phyloP scores from a whole-genome alignment of 2,888 invertebrate species.

The Artemia sinica region DNA sequence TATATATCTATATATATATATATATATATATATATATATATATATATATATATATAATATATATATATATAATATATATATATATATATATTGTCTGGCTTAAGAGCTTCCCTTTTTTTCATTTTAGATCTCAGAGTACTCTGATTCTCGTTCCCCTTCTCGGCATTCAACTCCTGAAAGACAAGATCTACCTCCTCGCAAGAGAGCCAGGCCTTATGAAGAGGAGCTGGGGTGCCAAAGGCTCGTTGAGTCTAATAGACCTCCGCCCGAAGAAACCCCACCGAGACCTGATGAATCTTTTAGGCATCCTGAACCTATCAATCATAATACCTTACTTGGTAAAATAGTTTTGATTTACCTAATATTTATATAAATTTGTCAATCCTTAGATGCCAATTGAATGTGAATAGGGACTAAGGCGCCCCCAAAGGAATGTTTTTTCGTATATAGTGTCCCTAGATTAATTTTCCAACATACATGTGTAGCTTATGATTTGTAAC shows the following conservation, averaged over 20 bases:
- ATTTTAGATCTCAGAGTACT: slow-evolving; percentile 4
- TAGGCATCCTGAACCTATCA: slow-evolving; percentile 9
- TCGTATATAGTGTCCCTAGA: no score
- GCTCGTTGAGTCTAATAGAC: not conserved
- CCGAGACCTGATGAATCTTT: not conserved
- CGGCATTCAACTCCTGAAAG: slow-evolving; percentile 9
- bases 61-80: no score
- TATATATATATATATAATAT: no score
- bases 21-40: no score
- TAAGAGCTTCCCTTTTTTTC: not conserved
- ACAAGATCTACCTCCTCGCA: slow-evolving; percentile 5
- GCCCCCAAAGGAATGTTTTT: no score
- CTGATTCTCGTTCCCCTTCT: slow-evolving; percentile 3
- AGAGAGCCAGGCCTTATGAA: slow-evolving; percentile 3
- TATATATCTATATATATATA: no score
- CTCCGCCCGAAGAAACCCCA: not conserved
- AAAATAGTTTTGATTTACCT: not conserved
- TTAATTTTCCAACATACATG: no score
- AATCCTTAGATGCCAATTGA: no score
- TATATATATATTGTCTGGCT: no score
- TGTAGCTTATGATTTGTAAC: no score
- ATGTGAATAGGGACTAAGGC: no score
- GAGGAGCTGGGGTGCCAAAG: not conserved
- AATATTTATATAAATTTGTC: no score
- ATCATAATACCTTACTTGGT: slow-evolving; percentile 9